Evolutionary conservation across 2,113 vertebrate species (phyloP).

Genomic region (Acrocephalus kingi): DNA sequence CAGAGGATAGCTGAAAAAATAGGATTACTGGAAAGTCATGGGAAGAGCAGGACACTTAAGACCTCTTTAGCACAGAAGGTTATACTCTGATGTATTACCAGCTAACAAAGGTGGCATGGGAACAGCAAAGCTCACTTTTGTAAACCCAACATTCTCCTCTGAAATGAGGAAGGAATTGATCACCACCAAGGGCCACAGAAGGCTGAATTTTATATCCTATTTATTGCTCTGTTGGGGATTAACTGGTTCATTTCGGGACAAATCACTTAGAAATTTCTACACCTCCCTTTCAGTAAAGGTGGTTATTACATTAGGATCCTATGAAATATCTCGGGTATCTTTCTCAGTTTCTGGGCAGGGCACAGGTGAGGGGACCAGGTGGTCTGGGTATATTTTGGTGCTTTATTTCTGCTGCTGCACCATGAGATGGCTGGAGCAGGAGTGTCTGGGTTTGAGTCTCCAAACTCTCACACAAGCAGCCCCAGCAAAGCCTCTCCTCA

Average conservation of each 20-base stretch:
- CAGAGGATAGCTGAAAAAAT: background rate
- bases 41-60: background rate
- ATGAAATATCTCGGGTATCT: background rate
- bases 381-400: background rate
- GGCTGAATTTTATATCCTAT: background rate
- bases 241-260: background rate
- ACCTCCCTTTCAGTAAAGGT: background rate
- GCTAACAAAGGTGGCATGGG: background rate
- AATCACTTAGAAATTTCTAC: background rate
- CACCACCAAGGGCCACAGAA: background rate
- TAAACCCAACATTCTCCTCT: background rate
- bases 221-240: background rate
- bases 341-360: background rate
- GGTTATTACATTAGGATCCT: background rate
- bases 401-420: background rate
- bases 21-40: background rate
- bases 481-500: background rate
- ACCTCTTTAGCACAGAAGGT: background rate
- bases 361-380: background rate
- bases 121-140: background rate
- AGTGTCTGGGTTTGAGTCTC: background rate
- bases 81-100: background rate
- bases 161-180: background rate
- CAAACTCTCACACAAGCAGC: background rate
- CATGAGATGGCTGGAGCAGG: background rate